Evolutionary conservation across 2,797 vertebrate genomes (phyloP), one percentile per base, ranked within the genome.

Genomic region (Hydrocynus forskahlii): DNA sequence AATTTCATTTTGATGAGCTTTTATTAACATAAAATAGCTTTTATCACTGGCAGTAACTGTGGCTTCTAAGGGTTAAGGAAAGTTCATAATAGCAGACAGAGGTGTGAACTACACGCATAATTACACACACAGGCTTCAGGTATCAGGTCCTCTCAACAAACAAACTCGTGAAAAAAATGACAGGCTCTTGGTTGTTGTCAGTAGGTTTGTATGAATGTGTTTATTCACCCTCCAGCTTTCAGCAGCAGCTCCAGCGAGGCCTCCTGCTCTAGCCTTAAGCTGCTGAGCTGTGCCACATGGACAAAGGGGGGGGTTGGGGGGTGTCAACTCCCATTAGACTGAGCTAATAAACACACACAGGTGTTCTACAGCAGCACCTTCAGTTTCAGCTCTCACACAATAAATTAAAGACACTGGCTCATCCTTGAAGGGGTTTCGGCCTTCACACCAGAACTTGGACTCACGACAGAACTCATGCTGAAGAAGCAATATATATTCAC

Each of bases 311-410:
- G 52, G 68, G 63, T 73, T 72, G 71, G 38, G 52, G 40, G 52
- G 68, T 70, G 80, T 72, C 74, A 78, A 35, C 78, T 73, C 62
- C 59, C 60, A 68, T 84, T 80, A 84, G 45, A 62, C 25, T 45
- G 40, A 66, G 25, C 71, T 79, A 72, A 77, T 80, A 84, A 81
- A 79, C 40, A 76, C 78, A 81, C 62, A 76, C 76, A 70, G 76
- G 67, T 81, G 72, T 68, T 62, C 57, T 67, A 55, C 67, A 45
- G 68, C 64, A 75, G 54, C 52, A 21, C n/a, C 64, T 79, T 55
- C 21, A 71, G 59, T 54, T 16, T 76, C 25, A 79, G 29, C 43
- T 25, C n/a, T 54, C 45, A 21, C 48, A 63, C 43, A n/a, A 43
- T 60, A 59, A 76, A 78, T 68, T 23, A 80, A 68, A 59, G 29